A percentile compares a stretch with the other conserved stretches of the same genome.
Conservation (phyloP, 2,113 vertebrate species). For the Dendrocopos noguchii region DNA sequence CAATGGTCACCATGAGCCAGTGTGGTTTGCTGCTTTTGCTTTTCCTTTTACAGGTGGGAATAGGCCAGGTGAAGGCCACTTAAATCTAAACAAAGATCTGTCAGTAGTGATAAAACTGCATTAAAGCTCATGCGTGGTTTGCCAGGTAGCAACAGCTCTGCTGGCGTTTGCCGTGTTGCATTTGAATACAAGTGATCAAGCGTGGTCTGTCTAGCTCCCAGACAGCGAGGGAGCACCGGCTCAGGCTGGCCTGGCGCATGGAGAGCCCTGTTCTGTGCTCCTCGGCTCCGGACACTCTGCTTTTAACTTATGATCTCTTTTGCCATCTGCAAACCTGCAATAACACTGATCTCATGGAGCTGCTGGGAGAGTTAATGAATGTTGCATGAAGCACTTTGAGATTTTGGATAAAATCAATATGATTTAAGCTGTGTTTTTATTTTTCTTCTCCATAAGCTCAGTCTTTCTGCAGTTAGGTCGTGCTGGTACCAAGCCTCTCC, state of each 20-base stretch:
- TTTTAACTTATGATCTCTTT: neutral
- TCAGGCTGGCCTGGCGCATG: neutral
- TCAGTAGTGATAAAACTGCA: neutral
- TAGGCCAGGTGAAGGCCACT: neutral
- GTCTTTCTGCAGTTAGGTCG: neutral
- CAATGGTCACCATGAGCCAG: neutral
- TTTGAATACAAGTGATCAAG: neutral
- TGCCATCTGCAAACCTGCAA: neutral
- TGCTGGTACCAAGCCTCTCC: neutral
- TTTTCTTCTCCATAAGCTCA: neutral
- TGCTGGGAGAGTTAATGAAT: conserved; percentile 15
- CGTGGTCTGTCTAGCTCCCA: neutral
- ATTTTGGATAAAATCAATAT: neutral
- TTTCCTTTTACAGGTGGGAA: neutral
- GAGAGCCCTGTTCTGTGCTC: neutral
- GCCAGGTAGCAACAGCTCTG: neutral
- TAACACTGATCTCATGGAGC: neutral
- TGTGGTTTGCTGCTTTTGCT: neutral
- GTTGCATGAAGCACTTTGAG: neutral
- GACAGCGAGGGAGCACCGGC: neutral
- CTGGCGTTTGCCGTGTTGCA: neutral
- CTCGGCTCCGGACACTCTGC: neutral
- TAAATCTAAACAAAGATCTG: neutral
- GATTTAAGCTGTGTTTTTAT: neutral
- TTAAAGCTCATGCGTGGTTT: neutral